These are phyloP conservation scores for Stomatorhinus walkeri DNA, from an alignment of 2,797 vertebrate genomes.

Conservation along the genomic window DNA sequence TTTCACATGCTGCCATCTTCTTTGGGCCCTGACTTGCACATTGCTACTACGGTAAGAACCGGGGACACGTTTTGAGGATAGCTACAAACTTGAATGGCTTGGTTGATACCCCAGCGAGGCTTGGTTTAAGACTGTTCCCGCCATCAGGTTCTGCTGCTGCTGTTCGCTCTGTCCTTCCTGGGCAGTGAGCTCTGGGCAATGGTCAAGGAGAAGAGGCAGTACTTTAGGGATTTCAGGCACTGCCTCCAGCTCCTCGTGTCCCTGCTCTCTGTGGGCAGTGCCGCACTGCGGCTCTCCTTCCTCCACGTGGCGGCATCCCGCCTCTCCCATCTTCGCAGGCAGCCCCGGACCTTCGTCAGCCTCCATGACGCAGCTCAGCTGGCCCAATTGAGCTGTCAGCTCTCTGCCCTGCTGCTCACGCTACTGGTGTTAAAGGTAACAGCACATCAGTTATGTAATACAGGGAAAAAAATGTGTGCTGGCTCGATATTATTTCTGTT, in stretches of 20 bases:
- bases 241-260: slow-evolving; percentile 52
- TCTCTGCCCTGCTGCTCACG: slow-evolving; percentile 58
- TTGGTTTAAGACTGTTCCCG: background rate
- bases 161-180: slow-evolving; percentile 51
- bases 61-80: background rate
- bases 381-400: slow-evolving; percentile 46
- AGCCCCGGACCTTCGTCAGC: slow-evolving; percentile 44
- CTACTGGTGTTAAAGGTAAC: slow-evolving; percentile 60
- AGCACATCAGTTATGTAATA: background rate
- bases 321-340: slow-evolving; percentile 43
- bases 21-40: slow-evolving; percentile 49
- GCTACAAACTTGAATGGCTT: background rate
- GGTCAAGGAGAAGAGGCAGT: slow-evolving; percentile 39
- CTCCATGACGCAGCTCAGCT: slow-evolving; percentile 54
- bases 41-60: slow-evolving; percentile 51
- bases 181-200: slow-evolving; percentile 45
- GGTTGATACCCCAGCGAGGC: background rate
- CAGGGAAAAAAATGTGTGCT: background rate
- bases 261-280: slow-evolving; percentile 49
- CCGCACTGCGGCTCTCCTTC: slow-evolving; percentile 52
- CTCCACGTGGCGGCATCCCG: slow-evolving; percentile 36
- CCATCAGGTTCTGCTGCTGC: slow-evolving; percentile 55
- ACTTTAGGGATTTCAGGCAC: slow-evolving; percentile 31
- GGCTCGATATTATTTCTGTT: background rate
- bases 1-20: slow-evolving; percentile 47